A percentile compares a stretch with the other conserved stretches of the same genome.
Evolutionary conservation across 2,797 vertebrate genomes (phyloP).

Genomic region (Setipinna tenuifilis): DNA sequence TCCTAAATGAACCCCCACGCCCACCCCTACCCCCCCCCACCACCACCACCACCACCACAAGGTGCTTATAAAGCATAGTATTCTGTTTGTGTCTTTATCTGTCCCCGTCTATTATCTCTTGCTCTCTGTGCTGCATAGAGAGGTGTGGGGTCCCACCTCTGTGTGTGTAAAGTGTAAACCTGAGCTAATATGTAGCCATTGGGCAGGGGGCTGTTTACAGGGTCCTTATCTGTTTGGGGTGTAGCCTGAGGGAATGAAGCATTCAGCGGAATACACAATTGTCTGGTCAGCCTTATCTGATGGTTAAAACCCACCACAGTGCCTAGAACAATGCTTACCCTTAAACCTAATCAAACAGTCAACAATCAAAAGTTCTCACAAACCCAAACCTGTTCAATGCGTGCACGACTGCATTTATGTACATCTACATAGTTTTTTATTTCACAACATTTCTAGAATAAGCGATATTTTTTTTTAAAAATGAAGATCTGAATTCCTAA

Average conservation of each 20-base stretch:
- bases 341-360: not conserved
- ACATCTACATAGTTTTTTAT: not conserved
- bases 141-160: not conserved
- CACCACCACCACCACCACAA: no score
- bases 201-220: not conserved
- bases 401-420: no score
- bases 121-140: not conserved
- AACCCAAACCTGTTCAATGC: not conserved
- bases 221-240: slow-evolving; percentile 1
- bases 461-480: not conserved
- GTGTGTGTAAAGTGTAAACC: no score
- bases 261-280: slow-evolving; percentile 15
- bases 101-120: not conserved
- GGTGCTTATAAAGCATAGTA: no score
- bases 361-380: no score
- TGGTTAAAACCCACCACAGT: not conserved
- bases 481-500: not conserved
- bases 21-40: no score
- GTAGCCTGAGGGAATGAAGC: not conserved
- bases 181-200: not conserved
- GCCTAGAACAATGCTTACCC: not conserved
- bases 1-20: not conserved
- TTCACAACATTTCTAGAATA: not conserved
- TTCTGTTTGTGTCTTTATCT: not conserved
- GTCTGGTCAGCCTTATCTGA: slow-evolving; percentile 12